A percentile compares a stretch with the other conserved stretches of the same genome.
phyloP scores from a whole-genome alignment of 2,797 vertebrate species.

The Leptoclinus maculatus region DNA sequence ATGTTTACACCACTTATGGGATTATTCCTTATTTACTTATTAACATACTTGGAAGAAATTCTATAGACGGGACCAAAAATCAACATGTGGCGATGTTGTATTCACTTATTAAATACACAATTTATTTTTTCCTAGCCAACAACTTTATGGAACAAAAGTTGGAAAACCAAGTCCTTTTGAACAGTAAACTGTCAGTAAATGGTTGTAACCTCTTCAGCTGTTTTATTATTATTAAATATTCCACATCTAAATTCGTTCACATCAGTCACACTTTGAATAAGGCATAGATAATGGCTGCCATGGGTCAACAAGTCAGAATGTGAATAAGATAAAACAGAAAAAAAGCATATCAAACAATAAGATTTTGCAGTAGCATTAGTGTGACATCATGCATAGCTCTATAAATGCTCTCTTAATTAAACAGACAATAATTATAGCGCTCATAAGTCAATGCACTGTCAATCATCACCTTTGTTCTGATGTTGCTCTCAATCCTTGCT shows the following conservation, averaged over 20 bases:
- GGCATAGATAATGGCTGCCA: slow-evolving; percentile 14
- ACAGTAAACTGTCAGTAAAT: background rate
- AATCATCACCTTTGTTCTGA: slow-evolving; percentile 73
- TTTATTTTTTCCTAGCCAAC: background rate
- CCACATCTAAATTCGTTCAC: background rate
- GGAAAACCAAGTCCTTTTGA: slow-evolving; percentile 20
- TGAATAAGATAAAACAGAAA: background rate
- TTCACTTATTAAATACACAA: background rate
- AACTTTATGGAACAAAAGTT: background rate
- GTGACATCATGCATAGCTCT: slow-evolving; percentile 15
- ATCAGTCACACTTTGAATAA: slow-evolving; percentile 4
- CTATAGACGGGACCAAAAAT: background rate
- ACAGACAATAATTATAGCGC: slow-evolving; percentile 11
- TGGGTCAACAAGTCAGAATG: background rate
- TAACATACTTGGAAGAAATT: background rate
- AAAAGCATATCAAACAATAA: background rate
- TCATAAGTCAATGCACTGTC: slow-evolving; percentile 25
- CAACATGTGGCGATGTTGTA: background rate
- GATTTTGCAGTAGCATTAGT: slow-evolving; percentile 21
- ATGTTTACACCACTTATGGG: background rate
- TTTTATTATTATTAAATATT: background rate
- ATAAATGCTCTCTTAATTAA: slow-evolving; percentile 23
- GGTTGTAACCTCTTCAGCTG: background rate
- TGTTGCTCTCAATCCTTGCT: slow-evolving; percentile 66
- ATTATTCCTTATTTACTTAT: slow-evolving; percentile 8